Evolutionary conservation across 2,888 invertebrate species (phyloP).

Genomic region (Amiota mariae): DNA sequence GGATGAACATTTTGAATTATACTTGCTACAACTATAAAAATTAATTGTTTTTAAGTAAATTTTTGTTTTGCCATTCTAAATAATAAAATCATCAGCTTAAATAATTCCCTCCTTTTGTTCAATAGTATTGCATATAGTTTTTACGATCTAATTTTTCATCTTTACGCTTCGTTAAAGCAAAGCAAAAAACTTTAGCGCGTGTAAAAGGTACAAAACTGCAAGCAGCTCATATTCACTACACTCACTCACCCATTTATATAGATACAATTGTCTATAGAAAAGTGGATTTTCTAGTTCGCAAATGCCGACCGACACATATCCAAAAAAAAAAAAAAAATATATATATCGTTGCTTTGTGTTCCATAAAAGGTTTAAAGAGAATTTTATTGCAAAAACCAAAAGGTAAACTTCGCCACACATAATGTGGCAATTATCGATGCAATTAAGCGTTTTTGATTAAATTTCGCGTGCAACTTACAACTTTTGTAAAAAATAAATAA

Average conservation of each 20-base stretch:
- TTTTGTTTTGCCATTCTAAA: no score
- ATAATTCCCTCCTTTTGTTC: neutral
- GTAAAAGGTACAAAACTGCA: no score
- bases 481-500: neutral
- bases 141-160: neutral
- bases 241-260: no score
- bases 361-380: neutral
- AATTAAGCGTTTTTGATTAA: conserved; percentile 52
- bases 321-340: neutral
- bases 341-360: conserved; percentile 1
- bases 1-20: no score
- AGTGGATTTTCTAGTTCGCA: neutral
- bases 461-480: conserved; percentile 37
- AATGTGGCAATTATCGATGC: conserved; percentile 56
- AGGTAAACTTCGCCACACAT: conserved; percentile 40
- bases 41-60: no score
- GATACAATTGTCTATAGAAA: neutral
- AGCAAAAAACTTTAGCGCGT: no score
- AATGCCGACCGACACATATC: no score
- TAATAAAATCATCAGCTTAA: neutral
- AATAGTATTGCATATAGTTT: neutral
- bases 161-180: neutral
- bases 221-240: no score
- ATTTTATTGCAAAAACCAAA: conserved; percentile 25
- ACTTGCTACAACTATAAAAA: no score